phyloP scores from a whole-genome alignment of 37 sponge, comb jelly and placozoan species.

The Spongia lamella region DNA sequence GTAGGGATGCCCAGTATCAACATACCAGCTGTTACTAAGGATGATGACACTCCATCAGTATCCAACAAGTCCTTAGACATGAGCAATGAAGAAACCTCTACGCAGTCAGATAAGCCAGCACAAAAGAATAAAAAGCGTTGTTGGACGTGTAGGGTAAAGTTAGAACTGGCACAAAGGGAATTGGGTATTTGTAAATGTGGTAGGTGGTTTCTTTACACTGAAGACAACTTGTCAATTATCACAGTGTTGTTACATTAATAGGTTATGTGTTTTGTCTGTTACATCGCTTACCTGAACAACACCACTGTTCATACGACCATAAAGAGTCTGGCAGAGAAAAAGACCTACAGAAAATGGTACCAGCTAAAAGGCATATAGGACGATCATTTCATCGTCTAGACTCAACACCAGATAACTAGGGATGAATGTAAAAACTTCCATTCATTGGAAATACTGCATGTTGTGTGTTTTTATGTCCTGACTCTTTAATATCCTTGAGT shows the following conservation, averaged over 20 bases:
- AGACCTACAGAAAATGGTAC: slow-evolving; percentile 68
- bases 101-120: slow-evolving; percentile 37
- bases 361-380: slow-evolving; percentile 71
- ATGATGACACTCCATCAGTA: too few species aligned
- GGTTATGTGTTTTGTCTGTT: slow-evolving; percentile 75
- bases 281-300: slow-evolving; percentile 85
- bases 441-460: too few species aligned
- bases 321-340: slow-evolving; percentile 76
- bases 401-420: slow-evolving; percentile 57
- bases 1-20: not conserved
- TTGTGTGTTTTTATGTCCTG: too few species aligned
- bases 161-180: slow-evolving; percentile 73
- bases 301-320: slow-evolving; percentile 72
- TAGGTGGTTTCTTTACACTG: slow-evolving; percentile 29
- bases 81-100: not conserved
- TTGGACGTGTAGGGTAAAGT: slow-evolving; percentile 67
- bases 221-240: too few species aligned
- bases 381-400: slow-evolving; percentile 84
- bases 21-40: not conserved
- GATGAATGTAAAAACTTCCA: not conserved
- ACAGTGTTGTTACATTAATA: not conserved
- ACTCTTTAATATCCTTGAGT: too few species aligned
- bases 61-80: not conserved
- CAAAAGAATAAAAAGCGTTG: slow-evolving; percentile 81
- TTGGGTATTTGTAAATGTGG: slow-evolving; percentile 80